Base-by-base conservation (phyloP, 2,888 invertebrate species). In the Malthinus flaveolus region DNA sequence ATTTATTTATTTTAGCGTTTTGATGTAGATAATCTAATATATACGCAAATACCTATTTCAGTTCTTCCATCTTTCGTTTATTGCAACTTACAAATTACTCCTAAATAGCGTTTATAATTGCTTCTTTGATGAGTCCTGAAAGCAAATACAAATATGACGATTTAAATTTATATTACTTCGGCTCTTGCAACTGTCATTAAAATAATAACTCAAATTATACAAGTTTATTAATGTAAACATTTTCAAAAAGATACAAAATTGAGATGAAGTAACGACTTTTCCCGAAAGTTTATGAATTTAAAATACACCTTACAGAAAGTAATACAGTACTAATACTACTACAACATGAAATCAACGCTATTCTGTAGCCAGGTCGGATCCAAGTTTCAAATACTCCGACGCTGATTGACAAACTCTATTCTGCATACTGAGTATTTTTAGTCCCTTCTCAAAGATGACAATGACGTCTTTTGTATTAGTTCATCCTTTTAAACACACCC, bases 61-160 rank as follows among this genome's bases (percentile, higher is more conserved):
- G 12, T 46, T 55, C 54, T 50, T 37, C 52, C 13, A 46, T 49
- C 32, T 53, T 53, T 46, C 51, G 23, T 47, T 55, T 59, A 51
- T 51, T 56, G 50, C 49, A 33, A 34, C 32, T 48, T 51, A 56
- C 42, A 56, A 60, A 60, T 60, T 60, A 49, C 49, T 60, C 56
- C 49, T 42, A 56, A 56, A 56, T 56, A 60, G 49, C 60, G 48
- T 56, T 56, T 60, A 52, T 60, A 60, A 60, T 60, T 56, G 49
- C 60, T 49, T 60, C 56, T 60, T 60, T 60, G 60, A 60, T 56
- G 60, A 56, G 35, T 44, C 49, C 49, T 56, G 49, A 56, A 44
- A 49, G 60, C 49, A 60, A 60, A 60, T 60, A 60, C 49, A 52
- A 48, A 53, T 49, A 52, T 46, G 49, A 53, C 55, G 56, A 60